Conservation (phyloP, 1,140 invertebrate species). For the Drosophila guanche region DNA sequence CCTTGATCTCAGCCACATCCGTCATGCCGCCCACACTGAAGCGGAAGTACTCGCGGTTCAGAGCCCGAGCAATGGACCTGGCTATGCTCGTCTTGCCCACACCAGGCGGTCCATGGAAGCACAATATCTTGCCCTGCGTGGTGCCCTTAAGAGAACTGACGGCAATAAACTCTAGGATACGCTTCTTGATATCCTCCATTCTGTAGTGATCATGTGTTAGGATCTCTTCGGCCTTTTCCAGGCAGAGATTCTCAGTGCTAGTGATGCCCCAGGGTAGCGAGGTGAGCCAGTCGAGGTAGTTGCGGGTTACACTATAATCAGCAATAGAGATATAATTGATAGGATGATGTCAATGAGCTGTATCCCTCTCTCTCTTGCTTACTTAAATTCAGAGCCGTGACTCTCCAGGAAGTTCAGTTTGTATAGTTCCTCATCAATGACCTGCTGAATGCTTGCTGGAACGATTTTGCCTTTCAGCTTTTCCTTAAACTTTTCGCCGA, state of each 20-base stretch:
- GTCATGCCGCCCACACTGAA: conserved; percentile 99
- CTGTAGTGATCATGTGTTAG: conserved; percentile 99
- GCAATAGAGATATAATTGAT: neutral
- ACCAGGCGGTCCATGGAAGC: conserved; percentile 99
- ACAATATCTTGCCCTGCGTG: conserved; percentile 99
- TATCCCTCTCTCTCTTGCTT: neutral
- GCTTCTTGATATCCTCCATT: conserved; percentile 99
- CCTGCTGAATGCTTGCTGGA: conserved; percentile 94
- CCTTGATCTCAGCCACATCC: conserved; percentile 99
- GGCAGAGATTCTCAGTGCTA: conserved; percentile 95
- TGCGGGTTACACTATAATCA: conserved; percentile 92
- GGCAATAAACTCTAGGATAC: conserved; percentile 99
- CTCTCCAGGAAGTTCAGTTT: conserved; percentile 98
- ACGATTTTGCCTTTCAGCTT: conserved; percentile 94
- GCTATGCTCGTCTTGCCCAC: conserved; percentile 97
- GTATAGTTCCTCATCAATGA: conserved; percentile 98
- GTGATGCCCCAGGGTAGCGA: conserved; percentile 98
- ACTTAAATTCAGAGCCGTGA: conserved; percentile 99
- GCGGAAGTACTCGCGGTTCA: conserved; percentile 98
- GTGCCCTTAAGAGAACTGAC: conserved; percentile 97
- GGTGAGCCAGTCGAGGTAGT: conserved; percentile 99
- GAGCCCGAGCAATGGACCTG: conserved; percentile 96
- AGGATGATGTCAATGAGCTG: too few species aligned
- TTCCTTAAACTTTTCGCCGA: conserved; percentile 97
- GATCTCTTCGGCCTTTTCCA: conserved; percentile 93